Base-by-base conservation (phyloP, 2,888 invertebrate species). In the Sesia apiformis region DNA sequence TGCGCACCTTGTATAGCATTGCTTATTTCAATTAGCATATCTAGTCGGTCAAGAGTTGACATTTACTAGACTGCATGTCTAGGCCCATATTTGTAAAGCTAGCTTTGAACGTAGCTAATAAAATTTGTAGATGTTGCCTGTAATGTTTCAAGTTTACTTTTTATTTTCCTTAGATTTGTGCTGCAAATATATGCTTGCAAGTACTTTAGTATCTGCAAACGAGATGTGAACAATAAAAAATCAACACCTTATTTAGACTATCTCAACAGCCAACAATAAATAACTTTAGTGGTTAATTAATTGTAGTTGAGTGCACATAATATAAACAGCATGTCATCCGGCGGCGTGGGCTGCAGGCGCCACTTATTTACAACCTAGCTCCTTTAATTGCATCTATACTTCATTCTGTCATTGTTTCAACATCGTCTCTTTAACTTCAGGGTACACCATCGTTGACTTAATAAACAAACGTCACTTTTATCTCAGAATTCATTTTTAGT, bases 361-460 rank as follows among this genome's bases (percentile, higher is more conserved):
- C 67, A 59, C 68, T 74, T 69, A 72, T 70, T 71, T 69, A 74
- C 62, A 59, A 60, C 61, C 60, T 64, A 63, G 63, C 64, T 66
- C 63, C 69, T 69, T 68, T 75, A 73, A 76, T 77, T 73, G 66
- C 60, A 66, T 68, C 59, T 66, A 57, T 60, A 62, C 42, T 52
- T 53, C 60, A 61, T 58, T 62, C 61, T 69, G 64, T 65, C 56
- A 58, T 59, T 59, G 58, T 61, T 65, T 64, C 62, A 23, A 23
- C 23, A 23, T 23, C 23, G 23, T 23, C 23, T 23, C 23, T 2
- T 23, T 23, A 23, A 23, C 23, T 23, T 23, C 23, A 23, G 1
- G 23, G 1, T 23, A 23, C 23, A 23, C 23, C 23, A 23, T 23
- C 23, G 23, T 23, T 23, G 23, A 23, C 23, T 23, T 23, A 23